Conservation (phyloP, 2,113 vertebrate species). For the Genyomyrus donnyi region DNA sequence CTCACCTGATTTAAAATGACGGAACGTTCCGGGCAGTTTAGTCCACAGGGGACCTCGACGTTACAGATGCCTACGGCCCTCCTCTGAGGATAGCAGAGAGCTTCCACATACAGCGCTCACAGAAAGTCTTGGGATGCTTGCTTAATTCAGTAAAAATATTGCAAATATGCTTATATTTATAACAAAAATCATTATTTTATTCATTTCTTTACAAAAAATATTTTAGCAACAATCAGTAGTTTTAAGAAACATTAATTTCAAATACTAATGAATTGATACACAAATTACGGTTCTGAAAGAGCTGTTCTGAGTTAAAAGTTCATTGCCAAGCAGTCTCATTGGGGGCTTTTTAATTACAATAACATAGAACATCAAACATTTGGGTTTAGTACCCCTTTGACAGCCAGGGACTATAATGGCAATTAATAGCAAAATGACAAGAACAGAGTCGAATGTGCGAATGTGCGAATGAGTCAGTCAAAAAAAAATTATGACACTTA, state of each 20-base stretch:
- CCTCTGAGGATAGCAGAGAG: not conserved
- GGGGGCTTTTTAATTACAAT: not conserved
- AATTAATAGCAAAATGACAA: not conserved
- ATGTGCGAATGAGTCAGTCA: not conserved
- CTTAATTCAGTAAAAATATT: not conserved
- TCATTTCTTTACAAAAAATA: not conserved
- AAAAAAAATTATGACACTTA: not conserved
- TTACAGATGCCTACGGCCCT: not conserved
- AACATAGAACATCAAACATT: not conserved
- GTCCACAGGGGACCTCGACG: not conserved
- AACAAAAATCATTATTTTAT: not conserved
- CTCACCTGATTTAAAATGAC: constrained; percentile 7
- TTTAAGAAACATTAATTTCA: not conserved
- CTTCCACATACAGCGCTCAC: not conserved
- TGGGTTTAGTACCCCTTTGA: not conserved
- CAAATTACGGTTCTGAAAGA: not conserved
- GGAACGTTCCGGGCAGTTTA: not conserved
- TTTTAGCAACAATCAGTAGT: not conserved
- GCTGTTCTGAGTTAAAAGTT: not conserved
- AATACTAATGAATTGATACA: not conserved
- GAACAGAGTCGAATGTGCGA: too few species aligned
- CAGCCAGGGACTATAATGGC: not conserved
- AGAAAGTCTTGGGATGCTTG: not conserved
- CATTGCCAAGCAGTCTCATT: not conserved
- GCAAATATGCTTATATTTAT: not conserved